Evolutionary conservation across 1,140 invertebrate species (phyloP).

Genomic region (Aphis gossypii): DNA sequence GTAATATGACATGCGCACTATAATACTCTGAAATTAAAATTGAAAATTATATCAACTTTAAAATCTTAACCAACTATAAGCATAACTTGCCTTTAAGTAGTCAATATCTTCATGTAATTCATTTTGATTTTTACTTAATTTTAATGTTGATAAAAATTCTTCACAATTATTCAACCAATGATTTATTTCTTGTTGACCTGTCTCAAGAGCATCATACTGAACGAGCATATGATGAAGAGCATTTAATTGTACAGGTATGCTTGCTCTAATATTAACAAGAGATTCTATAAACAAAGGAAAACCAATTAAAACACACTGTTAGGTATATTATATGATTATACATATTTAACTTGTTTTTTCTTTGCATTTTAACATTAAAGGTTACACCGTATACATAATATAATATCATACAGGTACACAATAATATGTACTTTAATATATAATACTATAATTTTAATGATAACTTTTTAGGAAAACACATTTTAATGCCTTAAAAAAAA

Average conservation of each 20-base stretch:
- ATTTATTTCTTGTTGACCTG: conserved; percentile 83
- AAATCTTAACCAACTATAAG: neutral
- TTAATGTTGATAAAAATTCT: conserved; percentile 71
- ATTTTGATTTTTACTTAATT: conserved; percentile 76
- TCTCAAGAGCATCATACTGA: conserved; percentile 88
- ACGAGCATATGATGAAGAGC: conserved; percentile 83
- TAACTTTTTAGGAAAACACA: neutral
- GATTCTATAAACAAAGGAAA: conserved; percentile 68
- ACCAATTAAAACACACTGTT: neutral
- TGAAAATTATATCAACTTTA: neutral
- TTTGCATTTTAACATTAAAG: neutral
- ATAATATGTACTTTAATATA: neutral
- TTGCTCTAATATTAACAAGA: conserved; percentile 80
- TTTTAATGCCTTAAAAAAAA: neutral
- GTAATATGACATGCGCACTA: conserved; percentile 87
- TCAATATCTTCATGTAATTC: conserved; percentile 77
- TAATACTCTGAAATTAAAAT: conserved; percentile 71
- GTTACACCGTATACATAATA: neutral
- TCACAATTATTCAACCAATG: conserved; percentile 87
- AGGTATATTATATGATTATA: neutral
- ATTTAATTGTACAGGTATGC: conserved; percentile 80
- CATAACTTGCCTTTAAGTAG: conserved; percentile 72
- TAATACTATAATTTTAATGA: neutral
- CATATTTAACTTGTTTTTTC: neutral
- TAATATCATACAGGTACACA: neutral